A percentile compares a stretch with the other conserved stretches of the same genome.
phyloP scores from a whole-genome alignment of 2,113 vertebrate species.

The Rhea americana region DNA sequence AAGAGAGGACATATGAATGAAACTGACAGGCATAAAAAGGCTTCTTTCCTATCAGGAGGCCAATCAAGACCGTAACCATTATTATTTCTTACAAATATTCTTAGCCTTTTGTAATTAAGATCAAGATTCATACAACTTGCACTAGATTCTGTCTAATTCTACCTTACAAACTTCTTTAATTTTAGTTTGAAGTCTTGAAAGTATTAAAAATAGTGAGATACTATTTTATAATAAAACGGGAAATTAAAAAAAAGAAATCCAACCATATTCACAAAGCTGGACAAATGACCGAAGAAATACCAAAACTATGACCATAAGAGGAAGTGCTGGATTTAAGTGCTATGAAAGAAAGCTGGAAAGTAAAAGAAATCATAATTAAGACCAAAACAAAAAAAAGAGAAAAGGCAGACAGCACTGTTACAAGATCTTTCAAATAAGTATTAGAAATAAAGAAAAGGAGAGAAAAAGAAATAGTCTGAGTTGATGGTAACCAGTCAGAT shows the following conservation, averaged over 20 bases:
- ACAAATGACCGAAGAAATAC: background rate
- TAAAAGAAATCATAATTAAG: constrained; percentile 20
- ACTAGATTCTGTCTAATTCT: background rate
- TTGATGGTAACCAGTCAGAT: background rate
- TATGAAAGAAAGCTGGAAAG: constrained; percentile 33
- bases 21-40: background rate
- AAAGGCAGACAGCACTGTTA: background rate
- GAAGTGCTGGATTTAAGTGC: constrained; percentile 28
- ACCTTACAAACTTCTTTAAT: background rate
- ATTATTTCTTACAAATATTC: background rate
- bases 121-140: background rate
- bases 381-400: constrained; percentile 17
- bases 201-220: background rate
- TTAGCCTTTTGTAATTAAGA: background rate
- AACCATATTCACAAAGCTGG: constrained; percentile 13
- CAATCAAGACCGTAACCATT: background rate
- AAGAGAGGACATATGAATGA: background rate
- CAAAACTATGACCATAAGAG: constrained; percentile 9
- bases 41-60: background rate
- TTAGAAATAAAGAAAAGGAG: background rate
- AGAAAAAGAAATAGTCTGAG: background rate
- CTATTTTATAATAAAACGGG: background rate
- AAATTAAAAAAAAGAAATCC: background rate
- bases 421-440: constrained; percentile 7
- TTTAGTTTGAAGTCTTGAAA: background rate